phyloP scores from a whole-genome alignment of 2,113 vertebrate genomes.

The human region DNA sequence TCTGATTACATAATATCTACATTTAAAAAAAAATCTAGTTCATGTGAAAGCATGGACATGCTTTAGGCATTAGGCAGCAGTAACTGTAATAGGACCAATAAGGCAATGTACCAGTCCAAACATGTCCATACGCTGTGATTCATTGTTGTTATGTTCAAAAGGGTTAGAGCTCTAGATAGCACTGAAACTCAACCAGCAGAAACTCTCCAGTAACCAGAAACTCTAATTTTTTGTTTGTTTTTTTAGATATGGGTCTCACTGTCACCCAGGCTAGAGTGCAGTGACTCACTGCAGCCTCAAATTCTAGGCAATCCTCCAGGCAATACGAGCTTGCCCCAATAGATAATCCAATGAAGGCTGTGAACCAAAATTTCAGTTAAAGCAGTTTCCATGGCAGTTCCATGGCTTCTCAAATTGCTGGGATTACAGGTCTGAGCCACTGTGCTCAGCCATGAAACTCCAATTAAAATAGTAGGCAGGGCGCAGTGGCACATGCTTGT shows the following conservation, averaged over 20 bases:
- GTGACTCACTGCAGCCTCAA: too few species aligned
- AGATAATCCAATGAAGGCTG: too few species aligned
- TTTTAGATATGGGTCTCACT: too few species aligned
- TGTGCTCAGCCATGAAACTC: too few species aligned
- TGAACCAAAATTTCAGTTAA: too few species aligned
- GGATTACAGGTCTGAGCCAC: too few species aligned
- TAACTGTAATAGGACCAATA: neutral
- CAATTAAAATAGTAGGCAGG: too few species aligned
- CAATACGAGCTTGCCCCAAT: too few species aligned
- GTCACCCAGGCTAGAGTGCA: too few species aligned
- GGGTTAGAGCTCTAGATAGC: neutral
- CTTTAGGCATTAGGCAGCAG: neutral
- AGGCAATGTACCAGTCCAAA: neutral
- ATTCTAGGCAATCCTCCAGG: too few species aligned
- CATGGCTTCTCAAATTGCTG: neutral
- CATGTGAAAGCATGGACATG: neutral
- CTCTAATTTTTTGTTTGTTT: neutral
- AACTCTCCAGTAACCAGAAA: neutral
- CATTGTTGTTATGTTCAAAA: neutral
- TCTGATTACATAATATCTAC: conserved; percentile 20
- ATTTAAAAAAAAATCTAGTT: neutral
- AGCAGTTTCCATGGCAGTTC: too few species aligned
- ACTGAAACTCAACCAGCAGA: neutral
- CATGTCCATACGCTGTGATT: neutral
- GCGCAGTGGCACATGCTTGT: too few species aligned